A percentile compares a stretch with the other conserved stretches of the same genome.
Conservation (phyloP, 2,888 invertebrate genomes). For the Coecobrya sp. region DNA sequence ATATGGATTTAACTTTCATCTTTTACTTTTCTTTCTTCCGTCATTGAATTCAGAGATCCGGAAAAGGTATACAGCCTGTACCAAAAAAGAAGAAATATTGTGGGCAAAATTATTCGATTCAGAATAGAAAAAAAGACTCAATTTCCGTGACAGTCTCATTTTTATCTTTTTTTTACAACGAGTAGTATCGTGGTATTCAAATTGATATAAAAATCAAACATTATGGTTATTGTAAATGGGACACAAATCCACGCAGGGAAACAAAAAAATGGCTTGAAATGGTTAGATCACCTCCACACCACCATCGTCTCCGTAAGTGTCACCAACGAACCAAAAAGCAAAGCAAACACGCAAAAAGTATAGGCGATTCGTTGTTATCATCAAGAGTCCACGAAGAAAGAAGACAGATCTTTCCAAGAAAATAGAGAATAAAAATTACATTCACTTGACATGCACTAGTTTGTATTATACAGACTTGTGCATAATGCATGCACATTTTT, state of each 20-base stretch:
- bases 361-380: constrained; percentile 28
- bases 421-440: background rate
- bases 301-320: background rate
- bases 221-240: constrained; percentile 64
- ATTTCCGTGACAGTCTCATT: constrained; percentile 40
- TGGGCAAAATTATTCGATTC: constrained; percentile 62
- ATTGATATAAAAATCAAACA: constrained; percentile 52
- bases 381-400: constrained; percentile 6
- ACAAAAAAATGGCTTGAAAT: constrained; percentile 76
- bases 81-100: constrained; percentile 57
- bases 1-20: constrained; percentile 31
- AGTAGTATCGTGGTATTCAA: constrained; percentile 45
- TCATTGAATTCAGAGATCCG: background rate
- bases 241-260: constrained; percentile 55
- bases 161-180: background rate
- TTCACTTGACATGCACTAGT: background rate
- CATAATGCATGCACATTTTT: background rate
- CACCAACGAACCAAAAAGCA: constrained; percentile 10
- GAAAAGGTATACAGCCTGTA: background rate
- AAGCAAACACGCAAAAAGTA: background rate
- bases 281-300: constrained; percentile 45
- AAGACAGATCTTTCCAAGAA: constrained; percentile 33
- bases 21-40: constrained; percentile 18
- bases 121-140: constrained; percentile 34
- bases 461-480: background rate